Evolutionary conservation across 1,140 invertebrate genomes (phyloP).

Genomic region (Zaprionus africanus): DNA sequence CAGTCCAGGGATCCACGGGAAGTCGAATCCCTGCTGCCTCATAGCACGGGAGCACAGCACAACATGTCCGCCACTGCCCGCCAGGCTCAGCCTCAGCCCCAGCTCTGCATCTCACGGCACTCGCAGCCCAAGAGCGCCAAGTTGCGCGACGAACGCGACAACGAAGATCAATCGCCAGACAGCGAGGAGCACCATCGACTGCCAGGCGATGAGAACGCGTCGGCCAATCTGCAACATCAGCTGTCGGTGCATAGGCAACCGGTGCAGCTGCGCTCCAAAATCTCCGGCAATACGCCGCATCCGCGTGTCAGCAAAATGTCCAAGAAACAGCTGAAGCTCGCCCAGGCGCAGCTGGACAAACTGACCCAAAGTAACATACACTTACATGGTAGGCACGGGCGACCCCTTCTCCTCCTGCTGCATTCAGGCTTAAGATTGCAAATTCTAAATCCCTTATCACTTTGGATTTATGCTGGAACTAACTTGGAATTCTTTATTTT

Average conservation of each 20-base stretch:
- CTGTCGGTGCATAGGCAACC: constrained; percentile 70
- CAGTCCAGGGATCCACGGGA: constrained; percentile 69
- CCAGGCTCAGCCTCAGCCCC: constrained; percentile 35
- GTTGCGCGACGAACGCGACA: constrained; percentile 54
- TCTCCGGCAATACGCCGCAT: constrained; percentile 84
- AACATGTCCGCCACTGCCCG: not conserved
- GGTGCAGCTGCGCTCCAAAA: constrained; percentile 60
- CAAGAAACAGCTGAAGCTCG: constrained; percentile 87
- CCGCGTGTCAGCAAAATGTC: constrained; percentile 85
- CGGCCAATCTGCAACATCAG: constrained; percentile 54
- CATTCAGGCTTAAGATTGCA: not conserved
- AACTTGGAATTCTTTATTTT: not conserved
- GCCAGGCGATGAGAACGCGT: constrained; percentile 58
- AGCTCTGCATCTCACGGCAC: constrained; percentile 70
- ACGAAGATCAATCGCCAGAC: constrained; percentile 35
- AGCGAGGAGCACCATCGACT: constrained; percentile 23
- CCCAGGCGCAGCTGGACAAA: constrained; percentile 89
- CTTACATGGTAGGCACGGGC: constrained; percentile 90
- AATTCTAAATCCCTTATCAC: not conserved
- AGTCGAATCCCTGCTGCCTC: constrained; percentile 85
- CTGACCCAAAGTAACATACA: constrained; percentile 94
- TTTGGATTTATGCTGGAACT: not conserved
- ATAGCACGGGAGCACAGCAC: constrained; percentile 30
- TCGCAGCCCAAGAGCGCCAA: constrained; percentile 72
- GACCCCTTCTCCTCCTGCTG: not conserved